phyloP scores from a whole-genome alignment of 2,113 vertebrate species.

The Bufo gargarizans region DNA sequence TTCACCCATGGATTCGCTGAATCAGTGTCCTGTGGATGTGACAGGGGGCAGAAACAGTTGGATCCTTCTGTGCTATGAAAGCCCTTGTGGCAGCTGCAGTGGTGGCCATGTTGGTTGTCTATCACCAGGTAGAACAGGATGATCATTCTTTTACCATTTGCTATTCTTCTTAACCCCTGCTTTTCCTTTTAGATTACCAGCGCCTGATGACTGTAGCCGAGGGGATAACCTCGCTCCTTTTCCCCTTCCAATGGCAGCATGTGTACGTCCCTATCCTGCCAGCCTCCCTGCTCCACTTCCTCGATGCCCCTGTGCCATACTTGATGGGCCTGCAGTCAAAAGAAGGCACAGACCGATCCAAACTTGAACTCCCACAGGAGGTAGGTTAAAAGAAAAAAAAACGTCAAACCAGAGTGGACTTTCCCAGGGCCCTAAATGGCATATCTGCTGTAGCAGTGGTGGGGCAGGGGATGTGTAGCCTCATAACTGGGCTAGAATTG shows the following conservation, averaged over 20 bases:
- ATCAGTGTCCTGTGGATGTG: neutral
- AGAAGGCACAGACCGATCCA: slow-evolving; percentile 89
- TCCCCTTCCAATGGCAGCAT: slow-evolving; percentile 98
- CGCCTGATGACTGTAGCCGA: slow-evolving; percentile 95
- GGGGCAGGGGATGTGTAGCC: neutral
- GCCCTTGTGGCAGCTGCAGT: neutral
- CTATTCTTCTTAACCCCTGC: neutral
- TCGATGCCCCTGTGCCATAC: slow-evolving; percentile 95
- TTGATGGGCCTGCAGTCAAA: slow-evolving; percentile 94
- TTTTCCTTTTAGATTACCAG: slow-evolving; percentile 85
- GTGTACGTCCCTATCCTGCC: slow-evolving; percentile 96
- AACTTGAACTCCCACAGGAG: slow-evolving; percentile 95
- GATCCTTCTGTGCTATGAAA: too few relatives aligned
- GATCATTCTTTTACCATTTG: too few relatives aligned
- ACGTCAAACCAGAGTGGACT: too few relatives aligned
- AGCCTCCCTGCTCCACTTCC: slow-evolving; percentile 90
- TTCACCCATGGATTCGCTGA: neutral
- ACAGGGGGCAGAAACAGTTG: neutral
- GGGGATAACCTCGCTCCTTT: slow-evolving; percentile 87
- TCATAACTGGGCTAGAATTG: too few relatives aligned
- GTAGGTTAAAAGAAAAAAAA: slow-evolving; percentile 67
- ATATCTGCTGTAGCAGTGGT: too few relatives aligned
- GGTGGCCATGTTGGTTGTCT: neutral
- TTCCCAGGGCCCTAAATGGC: too few relatives aligned
- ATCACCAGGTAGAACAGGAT: too few relatives aligned